phyloP scores from a whole-genome alignment of 2,888 invertebrate species.

The Trilocha varians region DNA sequence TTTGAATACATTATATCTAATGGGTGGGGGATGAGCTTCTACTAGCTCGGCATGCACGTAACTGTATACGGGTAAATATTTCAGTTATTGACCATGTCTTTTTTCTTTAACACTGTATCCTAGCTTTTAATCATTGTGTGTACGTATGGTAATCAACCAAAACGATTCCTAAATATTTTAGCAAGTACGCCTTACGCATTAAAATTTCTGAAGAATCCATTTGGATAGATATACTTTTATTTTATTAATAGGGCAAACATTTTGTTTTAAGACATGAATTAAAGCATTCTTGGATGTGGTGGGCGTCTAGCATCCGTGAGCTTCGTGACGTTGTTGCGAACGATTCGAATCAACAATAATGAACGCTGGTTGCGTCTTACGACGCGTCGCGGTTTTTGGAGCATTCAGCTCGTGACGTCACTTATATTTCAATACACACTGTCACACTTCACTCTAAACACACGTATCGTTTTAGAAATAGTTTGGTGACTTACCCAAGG shows the following conservation, averaged over 20 bases:
- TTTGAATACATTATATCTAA: no score
- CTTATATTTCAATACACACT: conserved; percentile 36
- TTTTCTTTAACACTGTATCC: no score
- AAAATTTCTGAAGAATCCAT: not conserved
- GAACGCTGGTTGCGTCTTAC: conserved; percentile 6
- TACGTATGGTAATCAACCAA: not conserved
- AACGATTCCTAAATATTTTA: not conserved
- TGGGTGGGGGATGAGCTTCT: no score
- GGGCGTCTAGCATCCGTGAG: conserved; percentile 22
- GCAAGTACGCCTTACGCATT: no score
- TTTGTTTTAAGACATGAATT: conserved; percentile 39
- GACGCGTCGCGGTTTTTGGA: conserved; percentile 18
- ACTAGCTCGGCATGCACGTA: no score
- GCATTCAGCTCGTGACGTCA: conserved; percentile 33
- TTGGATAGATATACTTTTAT: conserved; percentile 5
- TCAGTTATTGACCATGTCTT: no score
- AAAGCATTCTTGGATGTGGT: conserved; percentile 33
- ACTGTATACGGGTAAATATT: no score
- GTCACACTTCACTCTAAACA: conserved; percentile 17
- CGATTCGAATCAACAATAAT: conserved; percentile 1
- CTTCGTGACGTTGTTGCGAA: conserved; percentile 8
- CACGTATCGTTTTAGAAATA: conserved; percentile 57
- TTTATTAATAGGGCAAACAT: conserved; percentile 37
- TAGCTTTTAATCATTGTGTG: no score
- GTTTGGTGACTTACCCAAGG: conserved; percentile 54